Percentiles rank a stretch among this genome's conserved stretches.
Evolutionary conservation across 37 sponge, comb jelly and placozoan genomes (phyloP).

Genomic region (Chondrosia reniformis): DNA sequence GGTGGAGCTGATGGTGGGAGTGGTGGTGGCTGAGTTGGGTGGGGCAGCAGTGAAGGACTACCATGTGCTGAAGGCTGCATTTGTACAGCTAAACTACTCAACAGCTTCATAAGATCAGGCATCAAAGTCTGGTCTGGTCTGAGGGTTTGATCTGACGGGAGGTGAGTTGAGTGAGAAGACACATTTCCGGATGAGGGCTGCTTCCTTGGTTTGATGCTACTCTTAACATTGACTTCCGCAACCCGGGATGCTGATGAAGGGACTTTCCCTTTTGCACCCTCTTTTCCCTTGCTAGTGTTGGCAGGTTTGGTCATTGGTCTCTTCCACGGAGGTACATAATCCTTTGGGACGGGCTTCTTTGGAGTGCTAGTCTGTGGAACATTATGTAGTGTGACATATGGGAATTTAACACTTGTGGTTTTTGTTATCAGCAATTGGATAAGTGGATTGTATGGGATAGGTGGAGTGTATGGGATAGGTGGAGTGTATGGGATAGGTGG

Average conservation of each 20-base stretch:
- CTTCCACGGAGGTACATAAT: slow-evolving; percentile 17
- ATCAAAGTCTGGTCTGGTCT: slow-evolving; percentile 3
- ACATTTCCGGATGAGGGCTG: background rate
- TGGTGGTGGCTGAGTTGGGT: background rate
- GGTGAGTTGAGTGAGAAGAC: background rate
- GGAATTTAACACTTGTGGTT: no score
- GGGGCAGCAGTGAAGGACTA: background rate
- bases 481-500: background rate
- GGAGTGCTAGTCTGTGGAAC: background rate
- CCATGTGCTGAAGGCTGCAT: background rate
- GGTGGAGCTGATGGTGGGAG: slow-evolving; percentile 22
- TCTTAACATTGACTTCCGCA: background rate
- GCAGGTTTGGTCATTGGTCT: background rate
- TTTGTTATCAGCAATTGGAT: no score
- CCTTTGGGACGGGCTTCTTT: slow-evolving; percentile 5
- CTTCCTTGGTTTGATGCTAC: slow-evolving; percentile 5
- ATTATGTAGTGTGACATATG: background rate
- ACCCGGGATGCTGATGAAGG: background rate
- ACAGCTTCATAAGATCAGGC: background rate
- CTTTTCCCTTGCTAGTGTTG: background rate
- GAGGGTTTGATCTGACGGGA: background rate
- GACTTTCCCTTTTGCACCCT: background rate
- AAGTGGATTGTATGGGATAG: no score
- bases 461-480: no score
- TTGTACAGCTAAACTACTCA: background rate